Base-by-base conservation (phyloP, 2,797 vertebrate genomes). In the Borostomias antarcticus region DNA sequence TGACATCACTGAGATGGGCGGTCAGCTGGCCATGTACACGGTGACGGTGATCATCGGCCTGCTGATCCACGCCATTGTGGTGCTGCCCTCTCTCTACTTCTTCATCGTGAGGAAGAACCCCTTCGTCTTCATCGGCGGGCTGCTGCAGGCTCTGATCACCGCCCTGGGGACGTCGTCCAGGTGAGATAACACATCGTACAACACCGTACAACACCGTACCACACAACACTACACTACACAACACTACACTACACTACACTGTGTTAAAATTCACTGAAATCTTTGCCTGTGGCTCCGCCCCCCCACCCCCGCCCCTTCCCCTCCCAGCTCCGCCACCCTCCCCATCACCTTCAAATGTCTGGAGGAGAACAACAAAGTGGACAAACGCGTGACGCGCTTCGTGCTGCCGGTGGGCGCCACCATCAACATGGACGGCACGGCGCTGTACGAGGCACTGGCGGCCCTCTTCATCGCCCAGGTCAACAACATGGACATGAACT, bases 401-500 rank as follows among this genome's bases (percentile, higher is more conserved):
- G 94, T 95, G 58, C 84, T 95, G 30, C 93, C 94, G 0, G 93
- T 95, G 0, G 94, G 94, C 0, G 94, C 94, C 59, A 95, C 94
- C 25, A 95, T 95, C 64, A 94, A 95, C 85, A 95, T 95, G 94
- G 94, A 95, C 6, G 93, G 93, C 43, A 95, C 94, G 0, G 94
- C 94, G 25, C 80, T 95, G 2, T 95, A 95, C 7, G 94, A 95
- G 78, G 94, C 94, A 8, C 85, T 95, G 78, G 94, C 94, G 2
- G 94, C 94, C 83, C 93, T 95, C 81, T 95, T 95, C 78, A 95
- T 95, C 0, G 94, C 94, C 50, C 94, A 95, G 75, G 93, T 94
- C 88, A 95, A 95, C 66, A 78, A 82, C 62, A 89, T 90, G 59
- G 84, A 88, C 47, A 82, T 95, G 52, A 93, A 92, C 76, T 91